Evolutionary conservation across 2,888 invertebrate genomes (phyloP), one percentile per base, ranked within the genome.

Genomic region (Autographa gamma): DNA sequence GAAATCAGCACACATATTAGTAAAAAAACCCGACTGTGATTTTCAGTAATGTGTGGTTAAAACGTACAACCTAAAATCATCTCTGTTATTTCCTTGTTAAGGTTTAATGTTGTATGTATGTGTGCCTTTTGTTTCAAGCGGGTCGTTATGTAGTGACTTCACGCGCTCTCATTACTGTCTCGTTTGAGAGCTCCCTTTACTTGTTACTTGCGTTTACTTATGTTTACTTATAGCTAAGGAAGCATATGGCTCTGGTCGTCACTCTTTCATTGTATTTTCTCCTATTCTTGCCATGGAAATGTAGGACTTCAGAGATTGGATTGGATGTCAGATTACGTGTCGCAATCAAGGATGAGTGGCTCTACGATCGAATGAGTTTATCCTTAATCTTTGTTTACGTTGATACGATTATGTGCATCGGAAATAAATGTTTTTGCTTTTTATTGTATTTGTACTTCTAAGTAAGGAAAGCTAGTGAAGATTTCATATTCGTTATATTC

Each of bases 151-250:
- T 80, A 82, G 87, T 85, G 76, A 82, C 86, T 86, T 83, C 85
- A 84, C 81, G 85, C 78, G 82, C 84, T 85, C 88, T 89, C 89
- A 89, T 89, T 88, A 88, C 85, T 66, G 81, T 78, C 81, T 85
- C 83, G 86, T 85, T 84, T 86, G 81, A 83, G 81, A 84, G 81
- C 81, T 79, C 79, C 79, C 79, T 79, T 83, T 78, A 83, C 74
- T 75, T 76, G 79, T 2, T 48, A 48, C 48, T 48, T 48, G 48
- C 48, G 48, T 79, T 83, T 78, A 83, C 74, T 75, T 75, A 79
- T 2, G 66, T 66, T 9, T n/a, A 9, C 61, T 60, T 65, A 64
- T 82, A 69, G 74, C 63, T 76, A 69, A 76, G 76, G 81, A 81
- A 83, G 80, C 85, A 43, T 11, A 11, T 9, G 11, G 11, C 16